These are phyloP conservation scores for Gephyroberyx darwinii DNA, from an alignment of 2,797 vertebrate species.

Conservation along the genomic window DNA sequence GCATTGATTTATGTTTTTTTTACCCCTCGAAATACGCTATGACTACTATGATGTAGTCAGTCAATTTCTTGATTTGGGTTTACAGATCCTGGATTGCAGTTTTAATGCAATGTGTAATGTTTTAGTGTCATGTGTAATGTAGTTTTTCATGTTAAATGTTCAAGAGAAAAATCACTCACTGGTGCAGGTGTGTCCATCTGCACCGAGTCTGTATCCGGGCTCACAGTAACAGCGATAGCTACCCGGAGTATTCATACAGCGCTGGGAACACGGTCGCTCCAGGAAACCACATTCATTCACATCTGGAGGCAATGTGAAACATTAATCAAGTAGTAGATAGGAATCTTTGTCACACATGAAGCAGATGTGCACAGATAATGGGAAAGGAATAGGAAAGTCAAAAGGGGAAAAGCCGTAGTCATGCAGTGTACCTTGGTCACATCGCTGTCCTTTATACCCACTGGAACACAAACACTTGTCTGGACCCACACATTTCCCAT, in stretches of 20 bases:
- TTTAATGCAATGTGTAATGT: background rate
- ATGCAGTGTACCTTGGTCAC: slow-evolving; percentile 73
- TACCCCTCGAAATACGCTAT: slow-evolving; percentile 19
- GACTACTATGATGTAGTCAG: background rate
- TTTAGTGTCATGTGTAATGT: background rate
- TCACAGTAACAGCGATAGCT: slow-evolving; percentile 81
- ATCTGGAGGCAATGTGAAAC: slow-evolving; percentile 76
- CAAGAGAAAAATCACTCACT: slow-evolving; percentile 69
- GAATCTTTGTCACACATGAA: slow-evolving; percentile 58
- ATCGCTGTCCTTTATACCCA: slow-evolving; percentile 71
- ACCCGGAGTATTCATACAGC: slow-evolving; percentile 80
- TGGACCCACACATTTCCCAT: slow-evolving; percentile 73
- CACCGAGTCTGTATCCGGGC: slow-evolving; percentile 70
- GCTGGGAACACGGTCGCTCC: slow-evolving; percentile 76
- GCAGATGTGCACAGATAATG: slow-evolving; percentile 56
- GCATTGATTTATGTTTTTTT: slow-evolving; percentile 21
- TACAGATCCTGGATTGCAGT: background rate
- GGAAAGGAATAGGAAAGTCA: slow-evolving; percentile 53
- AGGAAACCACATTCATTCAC: slow-evolving; percentile 80
- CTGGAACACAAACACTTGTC: slow-evolving; percentile 75
- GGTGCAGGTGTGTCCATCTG: slow-evolving; percentile 76
- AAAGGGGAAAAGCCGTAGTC: slow-evolving; percentile 31
- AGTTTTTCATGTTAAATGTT: slow-evolving; percentile 21
- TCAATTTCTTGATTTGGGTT: slow-evolving; percentile 25
- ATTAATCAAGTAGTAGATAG: slow-evolving; percentile 55